A percentile compares a stretch with the other conserved stretches of the same genome.
Conservation (phyloP, 2,888 invertebrate genomes). For the Parnassius glacialis region DNA sequence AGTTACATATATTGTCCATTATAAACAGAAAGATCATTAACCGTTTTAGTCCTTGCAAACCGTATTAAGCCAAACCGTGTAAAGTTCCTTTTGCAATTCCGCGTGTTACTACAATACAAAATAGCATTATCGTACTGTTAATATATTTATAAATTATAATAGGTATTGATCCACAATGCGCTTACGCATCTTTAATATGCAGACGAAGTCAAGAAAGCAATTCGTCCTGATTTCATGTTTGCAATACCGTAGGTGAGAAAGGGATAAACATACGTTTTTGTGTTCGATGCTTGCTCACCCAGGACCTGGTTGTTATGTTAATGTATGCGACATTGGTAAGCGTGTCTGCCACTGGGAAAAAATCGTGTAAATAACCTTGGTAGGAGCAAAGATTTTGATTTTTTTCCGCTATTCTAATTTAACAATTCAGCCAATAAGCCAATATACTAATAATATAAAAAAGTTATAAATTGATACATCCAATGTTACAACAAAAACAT, state of each 20-base stretch:
- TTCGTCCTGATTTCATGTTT: slow-evolving; percentile 8
- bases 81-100: too few species aligned
- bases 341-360: slow-evolving; percentile 13
- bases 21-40: too few species aligned
- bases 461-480: too few species aligned
- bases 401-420: neutral
- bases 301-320: slow-evolving; percentile 20
- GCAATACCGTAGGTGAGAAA: neutral
- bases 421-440: neutral
- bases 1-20: too few species aligned
- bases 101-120: neutral
- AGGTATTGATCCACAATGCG: slow-evolving; percentile 51
- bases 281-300: neutral
- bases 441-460: too few species aligned
- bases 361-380: slow-evolving; percentile 11
- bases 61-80: too few species aligned
- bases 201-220: neutral
- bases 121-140: slow-evolving; percentile 44
- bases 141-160: slow-evolving; percentile 42
- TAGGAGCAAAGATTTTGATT: neutral
- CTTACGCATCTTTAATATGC: slow-evolving; percentile 29
- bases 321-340: slow-evolving; percentile 15
- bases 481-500: too few species aligned
- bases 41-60: too few species aligned
- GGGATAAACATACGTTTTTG: slow-evolving; percentile 7